Percentiles rank a stretch among this genome's conserved stretches.
Evolutionary conservation across 2,797 vertebrate species (phyloP).

Genomic region (Parotocinclus haroldoi): DNA sequence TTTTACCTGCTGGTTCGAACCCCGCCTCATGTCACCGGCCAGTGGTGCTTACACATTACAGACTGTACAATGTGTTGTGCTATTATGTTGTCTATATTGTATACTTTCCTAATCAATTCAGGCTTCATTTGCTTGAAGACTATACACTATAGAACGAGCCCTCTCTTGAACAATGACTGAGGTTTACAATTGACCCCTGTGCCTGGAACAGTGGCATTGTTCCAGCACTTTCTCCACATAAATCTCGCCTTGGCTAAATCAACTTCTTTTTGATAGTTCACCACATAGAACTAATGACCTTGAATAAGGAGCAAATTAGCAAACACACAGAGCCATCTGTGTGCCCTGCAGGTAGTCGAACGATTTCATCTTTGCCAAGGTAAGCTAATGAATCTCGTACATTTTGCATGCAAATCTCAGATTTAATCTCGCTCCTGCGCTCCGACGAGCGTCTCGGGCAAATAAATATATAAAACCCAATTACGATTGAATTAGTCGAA

Average conservation of each 20-base stretch:
- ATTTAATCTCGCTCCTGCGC: constrained; percentile 72
- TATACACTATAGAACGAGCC: not conserved
- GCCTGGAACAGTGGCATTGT: constrained; percentile 33
- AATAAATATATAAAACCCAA: constrained; percentile 84
- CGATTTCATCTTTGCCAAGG: constrained; percentile 79
- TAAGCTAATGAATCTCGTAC: constrained; percentile 79
- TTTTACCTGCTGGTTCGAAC: too few species aligned
- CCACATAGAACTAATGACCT: constrained; percentile 82
- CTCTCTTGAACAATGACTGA: constrained; percentile 27
- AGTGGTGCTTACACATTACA: too few species aligned
- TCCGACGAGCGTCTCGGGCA: constrained; percentile 70
- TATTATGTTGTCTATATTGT: too few species aligned
- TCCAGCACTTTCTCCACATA: constrained; percentile 50
- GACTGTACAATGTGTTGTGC: too few species aligned
- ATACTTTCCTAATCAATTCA: not conserved
- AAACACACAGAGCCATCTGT: constrained; percentile 82
- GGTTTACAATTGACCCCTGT: constrained; percentile 34
- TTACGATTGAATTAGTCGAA: constrained; percentile 83
- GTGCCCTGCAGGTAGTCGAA: constrained; percentile 76
- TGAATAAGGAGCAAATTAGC: constrained; percentile 80
- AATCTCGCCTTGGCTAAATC: constrained; percentile 72
- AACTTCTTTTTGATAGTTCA: constrained; percentile 74
- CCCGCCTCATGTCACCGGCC: too few species aligned
- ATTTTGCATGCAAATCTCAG: constrained; percentile 80
- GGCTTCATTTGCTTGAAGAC: constrained; percentile 12